Base-by-base conservation (phyloP, 1,140 invertebrate genomes). In the Trypoxylus dichotomus region DNA sequence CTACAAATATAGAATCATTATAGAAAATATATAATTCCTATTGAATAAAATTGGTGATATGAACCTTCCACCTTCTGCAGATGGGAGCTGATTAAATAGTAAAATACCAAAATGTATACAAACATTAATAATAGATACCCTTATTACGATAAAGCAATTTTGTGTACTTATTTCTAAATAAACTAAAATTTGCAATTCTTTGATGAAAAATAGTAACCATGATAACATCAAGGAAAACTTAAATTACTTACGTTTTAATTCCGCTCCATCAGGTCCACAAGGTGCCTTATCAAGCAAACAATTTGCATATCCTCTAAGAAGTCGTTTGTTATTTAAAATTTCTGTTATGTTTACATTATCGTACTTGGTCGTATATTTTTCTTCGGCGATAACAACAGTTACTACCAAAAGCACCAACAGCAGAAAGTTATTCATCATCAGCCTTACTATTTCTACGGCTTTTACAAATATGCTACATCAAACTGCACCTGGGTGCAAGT, bases 331-430 rank as follows among this genome's bases (percentile, higher is more conserved):
- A 0, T 86, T 85, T 1, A 94, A 83, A 72, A 95, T 91, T 79
- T 91, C 88, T 54, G 94, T 89, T 15, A 94, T 25, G 83, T 95
- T 86, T 41, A 94, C 86, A 79, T 91, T 91, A 83, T 94, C 94
- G 81, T 90, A 94, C 85, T 92, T 94, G 24, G 89, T 90, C 0
- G 92, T 92, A 82, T 94, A 94, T 79, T 89, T 90, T 0, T 89
- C 88, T 0, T 85, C 86, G 10, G 81, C 73, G 19, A 21, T 2
- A 11, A 37, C 73, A 74, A 74, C 3, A 41, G 24, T 19, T 19
- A 74, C 29, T 3, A 29, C 27, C 5, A 19, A 24, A 74, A 42
- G 15, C 15, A 74, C 37, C 29, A 32, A 74, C 19, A 74, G 27
- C 19, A 74, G 11, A 41, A 42, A 13, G n/a, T 3, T 19, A 0